Conservation (phyloP, 1,140 invertebrate species). For the Bombus pyrosoma region DNA sequence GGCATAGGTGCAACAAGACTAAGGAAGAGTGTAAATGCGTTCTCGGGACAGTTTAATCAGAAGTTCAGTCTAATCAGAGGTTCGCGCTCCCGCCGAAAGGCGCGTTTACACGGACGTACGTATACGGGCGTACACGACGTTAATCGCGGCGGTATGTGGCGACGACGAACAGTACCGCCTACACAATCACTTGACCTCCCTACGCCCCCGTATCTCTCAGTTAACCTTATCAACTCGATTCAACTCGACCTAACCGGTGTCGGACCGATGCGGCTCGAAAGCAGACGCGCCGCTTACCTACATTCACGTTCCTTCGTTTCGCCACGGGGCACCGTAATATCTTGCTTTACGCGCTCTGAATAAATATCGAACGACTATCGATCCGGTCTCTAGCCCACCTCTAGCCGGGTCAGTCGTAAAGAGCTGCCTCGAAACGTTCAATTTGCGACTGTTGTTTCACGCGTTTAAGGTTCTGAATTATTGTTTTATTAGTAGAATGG, state of each 20-base stretch:
- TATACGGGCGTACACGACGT: conserved; percentile 45
- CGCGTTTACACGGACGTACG: conserved; percentile 40
- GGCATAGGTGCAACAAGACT: neutral
- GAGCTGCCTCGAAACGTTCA: neutral
- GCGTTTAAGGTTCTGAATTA: neutral
- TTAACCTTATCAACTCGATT: conserved; percentile 82
- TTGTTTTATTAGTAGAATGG: neutral
- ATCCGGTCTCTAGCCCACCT: neutral
- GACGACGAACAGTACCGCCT: conserved; percentile 77
- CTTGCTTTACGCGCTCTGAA: conserved; percentile 19
- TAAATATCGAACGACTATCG: conserved; percentile 21
- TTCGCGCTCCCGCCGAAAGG: conserved; percentile 50
- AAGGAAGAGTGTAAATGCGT: conserved; percentile 3
- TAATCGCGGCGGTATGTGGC: conserved; percentile 75
- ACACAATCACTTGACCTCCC: conserved; percentile 81
- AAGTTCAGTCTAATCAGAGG: conserved; percentile 46
- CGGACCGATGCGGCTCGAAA: conserved; percentile 50
- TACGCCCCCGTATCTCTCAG: conserved; percentile 79
- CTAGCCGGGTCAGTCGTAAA: neutral
- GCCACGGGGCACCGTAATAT: conserved; percentile 11
- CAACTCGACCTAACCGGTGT: conserved; percentile 76
- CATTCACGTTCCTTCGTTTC: conserved; percentile 32
- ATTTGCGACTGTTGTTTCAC: neutral
- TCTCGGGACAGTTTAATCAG: conserved; percentile 53
- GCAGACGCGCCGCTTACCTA: conserved; percentile 47